Evolutionary conservation across 2,888 invertebrate species (phyloP).

Genomic region (Poecilobothrus nobilitatus): DNA sequence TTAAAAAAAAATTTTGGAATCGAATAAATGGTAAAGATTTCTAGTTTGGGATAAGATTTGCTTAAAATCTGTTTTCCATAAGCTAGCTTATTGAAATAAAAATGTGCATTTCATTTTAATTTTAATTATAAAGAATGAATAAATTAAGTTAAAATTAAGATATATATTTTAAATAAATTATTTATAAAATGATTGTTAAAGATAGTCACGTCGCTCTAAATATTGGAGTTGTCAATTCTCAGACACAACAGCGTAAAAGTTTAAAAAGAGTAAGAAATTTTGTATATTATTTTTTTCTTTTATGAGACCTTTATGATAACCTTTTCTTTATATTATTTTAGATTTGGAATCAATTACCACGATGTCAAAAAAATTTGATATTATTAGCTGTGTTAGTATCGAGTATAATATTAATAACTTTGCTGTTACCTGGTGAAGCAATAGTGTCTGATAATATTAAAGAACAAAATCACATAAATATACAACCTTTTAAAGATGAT

Average conservation of each 20-base stretch:
- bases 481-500: slow-evolving; percentile 27
- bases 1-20: no score
- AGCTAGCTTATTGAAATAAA: no score
- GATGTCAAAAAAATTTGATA: slow-evolving; percentile 70
- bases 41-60: no score
- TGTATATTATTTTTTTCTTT: not conserved
- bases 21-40: no score
- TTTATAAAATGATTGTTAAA: not conserved
- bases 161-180: no score
- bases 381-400: slow-evolving; percentile 54
- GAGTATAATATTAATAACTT: slow-evolving; percentile 49
- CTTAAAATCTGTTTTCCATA: no score
- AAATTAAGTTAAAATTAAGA: no score
- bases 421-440: slow-evolving; percentile 48
- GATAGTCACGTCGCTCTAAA: not conserved
- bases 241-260: not conserved
- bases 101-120: no score
- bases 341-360: slow-evolving; percentile 80
- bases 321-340: slow-evolving; percentile 34
- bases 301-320: not conserved
- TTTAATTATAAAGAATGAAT: no score
- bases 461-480: slow-evolving; percentile 23
- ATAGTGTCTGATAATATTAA: slow-evolving; percentile 26
- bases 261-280: not conserved
- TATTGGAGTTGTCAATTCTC: not conserved